Conservation (phyloP, 2,888 invertebrate species). For the Furcula furcula region DNA sequence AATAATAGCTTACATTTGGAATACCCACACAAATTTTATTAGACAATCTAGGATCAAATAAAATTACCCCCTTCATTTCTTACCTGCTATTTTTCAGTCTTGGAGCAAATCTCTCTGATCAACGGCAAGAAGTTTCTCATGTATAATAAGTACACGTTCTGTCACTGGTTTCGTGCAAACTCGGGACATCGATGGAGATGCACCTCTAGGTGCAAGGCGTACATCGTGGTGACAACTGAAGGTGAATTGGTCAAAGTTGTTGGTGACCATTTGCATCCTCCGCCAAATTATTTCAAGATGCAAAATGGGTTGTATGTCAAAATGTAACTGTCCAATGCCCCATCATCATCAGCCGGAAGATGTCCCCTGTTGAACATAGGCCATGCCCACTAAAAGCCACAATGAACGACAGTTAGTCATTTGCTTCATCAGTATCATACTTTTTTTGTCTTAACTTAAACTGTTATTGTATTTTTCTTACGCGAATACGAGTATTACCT, state of each 20-base stretch:
- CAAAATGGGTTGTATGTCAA: conserved; percentile 18
- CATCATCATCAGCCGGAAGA: too few species aligned
- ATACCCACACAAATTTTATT: too few species aligned
- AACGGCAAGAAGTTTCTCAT: conserved; percentile 33
- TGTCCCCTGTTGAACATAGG: too few species aligned
- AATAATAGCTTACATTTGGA: too few species aligned
- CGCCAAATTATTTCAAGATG: conserved; percentile 12
- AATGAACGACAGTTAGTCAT: too few species aligned
- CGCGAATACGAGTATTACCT: too few species aligned
- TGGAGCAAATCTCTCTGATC: conserved; percentile 20
- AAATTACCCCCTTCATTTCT: too few species aligned
- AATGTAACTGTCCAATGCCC: not conserved
- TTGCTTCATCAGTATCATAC: too few species aligned
- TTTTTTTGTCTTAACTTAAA: too few species aligned
- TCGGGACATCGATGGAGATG: conserved; percentile 23
- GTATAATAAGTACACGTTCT: conserved; percentile 33
- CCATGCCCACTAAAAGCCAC: too few species aligned
- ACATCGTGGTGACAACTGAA: conserved; percentile 16
- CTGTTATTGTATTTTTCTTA: too few species aligned
- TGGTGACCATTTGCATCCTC: conserved; percentile 23
- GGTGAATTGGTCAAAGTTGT: conserved; percentile 10
- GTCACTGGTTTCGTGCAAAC: conserved; percentile 13
- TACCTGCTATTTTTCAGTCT: conserved; percentile 24
- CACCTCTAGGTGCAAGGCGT: conserved; percentile 25
- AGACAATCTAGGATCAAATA: too few species aligned